Evolutionary conservation across 2,888 invertebrate species (phyloP).

Genomic region (Creontiades dilutus): DNA sequence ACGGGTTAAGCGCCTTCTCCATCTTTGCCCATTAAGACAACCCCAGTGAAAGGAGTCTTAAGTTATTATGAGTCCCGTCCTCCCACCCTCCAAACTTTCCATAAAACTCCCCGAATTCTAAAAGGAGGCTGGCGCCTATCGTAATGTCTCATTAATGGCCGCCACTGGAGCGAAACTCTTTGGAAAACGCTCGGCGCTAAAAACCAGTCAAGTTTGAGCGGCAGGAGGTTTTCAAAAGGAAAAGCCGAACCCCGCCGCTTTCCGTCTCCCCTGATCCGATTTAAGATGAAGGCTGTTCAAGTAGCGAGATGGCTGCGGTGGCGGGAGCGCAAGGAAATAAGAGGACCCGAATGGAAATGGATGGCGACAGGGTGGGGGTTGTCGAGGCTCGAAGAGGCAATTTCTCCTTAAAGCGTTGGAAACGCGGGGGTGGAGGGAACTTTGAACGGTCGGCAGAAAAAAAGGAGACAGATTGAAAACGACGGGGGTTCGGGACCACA

Average conservation of each 20-base stretch:
- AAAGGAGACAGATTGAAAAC: slow-evolving; percentile 32
- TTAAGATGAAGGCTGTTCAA: slow-evolving; percentile 5
- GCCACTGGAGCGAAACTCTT: too few species aligned
- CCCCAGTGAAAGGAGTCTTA: too few species aligned
- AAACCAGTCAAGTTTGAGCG: slow-evolving; percentile 21
- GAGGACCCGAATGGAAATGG: slow-evolving; percentile 14
- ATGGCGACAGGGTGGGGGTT: background rate
- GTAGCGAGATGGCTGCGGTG: background rate
- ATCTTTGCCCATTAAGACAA: too few species aligned
- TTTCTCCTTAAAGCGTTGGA: background rate
- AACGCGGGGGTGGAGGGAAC: background rate
- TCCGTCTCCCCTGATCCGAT: slow-evolving; percentile 17
- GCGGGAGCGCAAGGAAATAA: background rate
- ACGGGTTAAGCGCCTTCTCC: too few species aligned
- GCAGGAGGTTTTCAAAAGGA: background rate
- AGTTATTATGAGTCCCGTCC: too few species aligned
- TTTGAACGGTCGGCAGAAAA: background rate
- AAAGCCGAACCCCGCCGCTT: background rate
- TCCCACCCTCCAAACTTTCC: too few species aligned
- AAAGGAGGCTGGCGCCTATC: too few species aligned
- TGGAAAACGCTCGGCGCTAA: background rate
- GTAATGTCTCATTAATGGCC: too few species aligned
- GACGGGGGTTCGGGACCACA: slow-evolving; percentile 8
- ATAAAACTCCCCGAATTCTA: too few species aligned
- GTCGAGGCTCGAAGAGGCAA: slow-evolving; percentile 27